A percentile compares a stretch with the other conserved stretches of the same genome.
Conservation (phyloP, 2,888 invertebrate species). For the Hartigia nigra region DNA sequence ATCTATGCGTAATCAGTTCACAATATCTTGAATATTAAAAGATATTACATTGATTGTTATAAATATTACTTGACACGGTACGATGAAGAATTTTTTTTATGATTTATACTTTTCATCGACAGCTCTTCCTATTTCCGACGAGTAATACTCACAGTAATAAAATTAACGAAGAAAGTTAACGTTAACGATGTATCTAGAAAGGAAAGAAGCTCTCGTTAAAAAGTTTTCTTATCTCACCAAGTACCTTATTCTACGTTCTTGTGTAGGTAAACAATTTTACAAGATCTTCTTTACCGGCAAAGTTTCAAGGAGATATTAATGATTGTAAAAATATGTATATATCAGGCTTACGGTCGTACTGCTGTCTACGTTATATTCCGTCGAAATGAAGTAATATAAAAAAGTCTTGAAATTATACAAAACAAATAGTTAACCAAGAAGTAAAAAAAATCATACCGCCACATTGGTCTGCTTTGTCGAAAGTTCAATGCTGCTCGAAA, state of each 20-base stretch:
- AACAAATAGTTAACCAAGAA: neutral
- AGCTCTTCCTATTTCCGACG: too few relatives aligned
- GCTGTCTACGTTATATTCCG: neutral
- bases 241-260: neutral
- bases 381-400: too few relatives aligned
- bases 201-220: neutral
- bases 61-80: neutral
- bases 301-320: neutral
- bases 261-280: neutral
- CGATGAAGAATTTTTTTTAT: neutral
- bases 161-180: neutral
- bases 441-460: slow-evolving; percentile 24
- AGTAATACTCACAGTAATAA: neutral
- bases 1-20: neutral
- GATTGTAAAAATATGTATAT: neutral
- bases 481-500: slow-evolving; percentile 20
- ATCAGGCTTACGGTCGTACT: neutral
- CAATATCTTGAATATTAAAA: neutral
- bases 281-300: neutral
- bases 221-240: neutral
- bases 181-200: neutral
- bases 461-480: slow-evolving; percentile 24
- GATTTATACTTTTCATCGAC: neutral
- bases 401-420: neutral
- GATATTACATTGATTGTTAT: neutral